Conservation (phyloP, 2,888 invertebrate genomes). For the Liopterus haemorrhoidalis region DNA sequence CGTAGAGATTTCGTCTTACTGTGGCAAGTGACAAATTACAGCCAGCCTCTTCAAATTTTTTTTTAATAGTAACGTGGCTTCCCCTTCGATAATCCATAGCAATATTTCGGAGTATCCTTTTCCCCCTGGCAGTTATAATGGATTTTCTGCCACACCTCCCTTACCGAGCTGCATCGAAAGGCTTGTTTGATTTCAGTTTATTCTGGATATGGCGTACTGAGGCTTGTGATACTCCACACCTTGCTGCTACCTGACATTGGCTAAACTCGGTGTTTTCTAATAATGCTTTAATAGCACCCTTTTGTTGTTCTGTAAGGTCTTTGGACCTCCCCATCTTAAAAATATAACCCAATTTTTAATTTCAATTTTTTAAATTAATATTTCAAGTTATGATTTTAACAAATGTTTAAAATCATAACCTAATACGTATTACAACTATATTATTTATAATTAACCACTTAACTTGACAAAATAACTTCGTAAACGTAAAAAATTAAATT, state of each 20-base stretch:
- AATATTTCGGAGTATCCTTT: constrained; percentile 6
- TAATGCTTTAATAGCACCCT: too few species aligned
- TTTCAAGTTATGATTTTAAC: too few species aligned
- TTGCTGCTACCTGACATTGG: constrained; percentile 1
- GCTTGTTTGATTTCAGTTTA: constrained; percentile 10
- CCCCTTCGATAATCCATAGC: constrained; percentile 12
- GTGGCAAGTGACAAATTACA: constrained; percentile 7
- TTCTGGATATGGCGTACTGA: constrained; percentile 13
- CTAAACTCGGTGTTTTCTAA: constrained; percentile 1
- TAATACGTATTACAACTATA: too few species aligned
- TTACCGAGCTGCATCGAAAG: constrained; percentile 11
- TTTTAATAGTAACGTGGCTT: constrained; percentile 4
- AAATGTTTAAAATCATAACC: too few species aligned
- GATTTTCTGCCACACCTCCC: constrained; percentile 15
- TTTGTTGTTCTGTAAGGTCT: too few species aligned
- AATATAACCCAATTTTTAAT: too few species aligned
- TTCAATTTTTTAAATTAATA: too few species aligned
- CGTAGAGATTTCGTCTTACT: constrained; percentile 18
- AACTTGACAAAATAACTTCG: too few species aligned
- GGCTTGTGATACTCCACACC: too few species aligned
- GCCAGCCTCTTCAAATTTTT: constrained; percentile 8
- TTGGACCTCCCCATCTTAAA: too few species aligned
- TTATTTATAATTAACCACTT: too few species aligned
- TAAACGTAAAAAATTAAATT: too few species aligned
- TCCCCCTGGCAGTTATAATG: constrained; percentile 3